Evolutionary conservation across 2,113 vertebrate genomes (phyloP).

Genomic region (Melanerpes formicivorus): DNA sequence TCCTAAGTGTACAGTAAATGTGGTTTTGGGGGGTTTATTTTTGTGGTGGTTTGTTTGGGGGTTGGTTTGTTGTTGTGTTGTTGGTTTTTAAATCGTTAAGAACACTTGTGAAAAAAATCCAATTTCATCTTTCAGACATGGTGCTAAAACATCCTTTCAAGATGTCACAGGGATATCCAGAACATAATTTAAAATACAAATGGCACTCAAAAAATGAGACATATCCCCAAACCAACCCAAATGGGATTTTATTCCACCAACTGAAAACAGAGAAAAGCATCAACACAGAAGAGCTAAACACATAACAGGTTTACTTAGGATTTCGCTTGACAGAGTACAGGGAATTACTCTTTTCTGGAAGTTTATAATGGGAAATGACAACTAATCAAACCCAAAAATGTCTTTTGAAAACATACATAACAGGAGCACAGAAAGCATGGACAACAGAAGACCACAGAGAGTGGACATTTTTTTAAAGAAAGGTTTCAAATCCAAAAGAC

Average conservation of each 20-base stretch:
- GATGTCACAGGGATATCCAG: not conserved
- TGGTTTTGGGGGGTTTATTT: not conserved
- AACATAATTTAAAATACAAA: not conserved
- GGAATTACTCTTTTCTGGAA: not conserved
- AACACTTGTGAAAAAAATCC: not conserved
- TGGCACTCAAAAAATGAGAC: fast-evolving
- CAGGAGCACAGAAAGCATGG: not conserved
- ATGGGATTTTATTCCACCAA: not conserved
- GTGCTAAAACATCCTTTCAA: not conserved
- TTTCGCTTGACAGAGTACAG: not conserved
- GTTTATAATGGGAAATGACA: not conserved
- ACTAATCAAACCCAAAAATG: not conserved
- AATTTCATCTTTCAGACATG: not conserved
- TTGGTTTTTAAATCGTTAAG: not conserved
- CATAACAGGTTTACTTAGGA: not conserved
- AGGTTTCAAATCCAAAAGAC: not conserved
- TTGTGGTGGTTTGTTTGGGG: no score
- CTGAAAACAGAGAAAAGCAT: not conserved
- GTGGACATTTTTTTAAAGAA: not conserved
- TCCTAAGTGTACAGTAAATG: not conserved
- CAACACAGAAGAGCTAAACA: not conserved
- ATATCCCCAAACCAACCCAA: not conserved
- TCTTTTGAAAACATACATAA: not conserved
- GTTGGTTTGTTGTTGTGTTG: no score
- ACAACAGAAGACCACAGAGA: not conserved